A percentile compares a stretch with the other conserved stretches of the same genome.
Conservation (phyloP, 2,888 invertebrate species). For the Polydrusus pterygomalis region DNA sequence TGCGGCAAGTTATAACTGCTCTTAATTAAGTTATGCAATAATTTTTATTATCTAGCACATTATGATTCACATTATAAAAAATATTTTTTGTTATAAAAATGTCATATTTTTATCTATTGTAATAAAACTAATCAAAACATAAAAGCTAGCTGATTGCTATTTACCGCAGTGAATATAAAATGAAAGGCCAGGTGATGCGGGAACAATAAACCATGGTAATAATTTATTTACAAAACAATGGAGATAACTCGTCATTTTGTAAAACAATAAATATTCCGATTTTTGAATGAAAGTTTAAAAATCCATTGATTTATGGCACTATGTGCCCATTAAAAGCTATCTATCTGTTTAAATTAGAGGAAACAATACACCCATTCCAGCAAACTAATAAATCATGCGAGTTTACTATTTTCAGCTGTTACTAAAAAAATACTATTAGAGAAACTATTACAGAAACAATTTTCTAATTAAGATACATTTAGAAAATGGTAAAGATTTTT, state of each 20-base stretch:
- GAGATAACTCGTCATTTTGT: slow-evolving; percentile 42
- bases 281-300: slow-evolving; percentile 46
- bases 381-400: slow-evolving; percentile 25
- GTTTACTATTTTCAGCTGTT: slow-evolving; percentile 7
- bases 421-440: neutral
- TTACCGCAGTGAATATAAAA: slow-evolving; percentile 37
- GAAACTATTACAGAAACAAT: neutral
- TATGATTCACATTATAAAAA: neutral
- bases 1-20: neutral
- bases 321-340: slow-evolving; percentile 50
- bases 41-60: neutral
- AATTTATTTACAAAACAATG: slow-evolving; percentile 52
- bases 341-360: slow-evolving; percentile 53
- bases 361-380: slow-evolving; percentile 38
- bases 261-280: slow-evolving; percentile 52
- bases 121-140: slow-evolving; percentile 21
- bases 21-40: too few species aligned
- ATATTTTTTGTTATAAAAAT: neutral
- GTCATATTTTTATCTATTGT: slow-evolving; percentile 14
- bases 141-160: slow-evolving; percentile 20
- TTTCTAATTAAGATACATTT: too few species aligned
- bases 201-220: slow-evolving; percentile 44
- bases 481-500: too few species aligned
- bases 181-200: slow-evolving; percentile 39
- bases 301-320: slow-evolving; percentile 50